Evolutionary conservation across 2,888 invertebrate genomes (phyloP), one percentile per base, ranked within the genome.

Genomic region (Microctonus aethiopoides): DNA sequence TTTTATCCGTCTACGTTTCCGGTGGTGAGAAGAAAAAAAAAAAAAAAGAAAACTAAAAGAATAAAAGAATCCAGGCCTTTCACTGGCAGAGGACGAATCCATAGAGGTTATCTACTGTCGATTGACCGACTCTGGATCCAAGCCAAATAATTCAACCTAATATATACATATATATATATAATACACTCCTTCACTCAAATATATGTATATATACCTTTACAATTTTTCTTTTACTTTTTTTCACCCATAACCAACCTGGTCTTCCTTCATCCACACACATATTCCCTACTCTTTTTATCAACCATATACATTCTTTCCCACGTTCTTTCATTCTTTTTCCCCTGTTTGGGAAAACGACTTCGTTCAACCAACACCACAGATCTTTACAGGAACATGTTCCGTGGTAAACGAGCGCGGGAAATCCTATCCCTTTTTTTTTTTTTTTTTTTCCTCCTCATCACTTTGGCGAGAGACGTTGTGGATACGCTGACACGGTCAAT

Each of bases 81-180:
- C 3, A 46, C 32, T 24, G 56, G 65, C 59, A 71, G 70, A 67
- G 70, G 72, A 66, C 71, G 75, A 72, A 72, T 72, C 56, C 73
- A 71, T 70, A 70, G 72, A 71, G 76, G 79, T 79, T 81, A 80
- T 80, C 80, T 79, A 79, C 77, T 76, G 76, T 74, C 80, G 81
- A 81, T 81, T 80, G 81, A 81, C 81, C 77, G 77, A 70, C 74
- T 75, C 75, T 80, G 81, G 81, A 79, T 73, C 66, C 64, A 57
- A 54, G 80, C 81, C 81, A 81, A 80, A 74, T 76, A 74, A 74
- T 68, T 71, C 70, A 74, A 70, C 57, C 57, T 57, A 57, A 57
- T 34, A 34, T 16, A 75, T 74, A 59, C 51, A 54, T 70, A 67
- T 36, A 24, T 51, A 16, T 34, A 57, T 68, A 56, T 34, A 69